Evolutionary conservation across 2,113 vertebrate species (phyloP).

Genomic region (Pollimyrus isidori): DNA sequence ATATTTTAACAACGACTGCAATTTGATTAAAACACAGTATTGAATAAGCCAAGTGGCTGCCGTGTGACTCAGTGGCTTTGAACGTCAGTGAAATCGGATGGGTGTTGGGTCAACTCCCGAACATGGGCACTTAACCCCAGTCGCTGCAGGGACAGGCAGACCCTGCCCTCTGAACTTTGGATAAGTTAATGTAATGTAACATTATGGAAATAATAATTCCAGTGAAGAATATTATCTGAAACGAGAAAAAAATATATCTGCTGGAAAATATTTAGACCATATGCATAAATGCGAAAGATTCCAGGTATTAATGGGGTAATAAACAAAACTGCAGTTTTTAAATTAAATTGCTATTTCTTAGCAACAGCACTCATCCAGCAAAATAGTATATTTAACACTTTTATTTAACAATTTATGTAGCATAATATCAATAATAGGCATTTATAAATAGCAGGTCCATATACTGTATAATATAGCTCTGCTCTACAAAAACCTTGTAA

Average conservation of each 20-base stretch:
- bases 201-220: slow-evolving; percentile 26
- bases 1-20: neutral
- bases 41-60: neutral
- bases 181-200: neutral
- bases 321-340: neutral
- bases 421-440: neutral
- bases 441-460: neutral
- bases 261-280: neutral
- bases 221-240: slow-evolving; percentile 3
- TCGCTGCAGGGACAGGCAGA: neutral
- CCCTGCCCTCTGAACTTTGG: neutral
- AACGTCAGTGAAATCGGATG: neutral
- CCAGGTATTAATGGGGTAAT: neutral
- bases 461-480: neutral
- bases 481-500: neutral
- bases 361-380: neutral
- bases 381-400: neutral
- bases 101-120: neutral
- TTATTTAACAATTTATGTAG: neutral
- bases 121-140: neutral
- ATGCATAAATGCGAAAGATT: neutral
- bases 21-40: slow-evolving; percentile 10
- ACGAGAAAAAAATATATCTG: slow-evolving; percentile 5
- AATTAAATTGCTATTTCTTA: neutral
- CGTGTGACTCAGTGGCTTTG: neutral